A percentile compares a stretch with the other conserved stretches of the same genome.
These are phyloP conservation scores for Dendrocopos noguchii DNA, from an alignment of 2,113 vertebrate species.

Conservation along the genomic window DNA sequence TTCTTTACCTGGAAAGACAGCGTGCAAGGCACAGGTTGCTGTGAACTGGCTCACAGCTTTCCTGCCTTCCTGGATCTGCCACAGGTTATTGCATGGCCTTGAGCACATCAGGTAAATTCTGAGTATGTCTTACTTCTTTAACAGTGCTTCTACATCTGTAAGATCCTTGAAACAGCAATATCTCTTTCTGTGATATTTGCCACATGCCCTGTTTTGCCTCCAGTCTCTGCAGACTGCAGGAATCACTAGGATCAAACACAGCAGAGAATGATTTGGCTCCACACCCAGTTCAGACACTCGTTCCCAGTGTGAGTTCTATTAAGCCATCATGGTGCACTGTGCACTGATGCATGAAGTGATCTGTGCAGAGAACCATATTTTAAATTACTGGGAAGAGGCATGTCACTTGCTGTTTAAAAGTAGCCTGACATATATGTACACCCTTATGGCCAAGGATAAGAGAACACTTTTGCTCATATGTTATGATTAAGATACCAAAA, in stretches of 20 bases:
- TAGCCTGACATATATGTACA: neutral
- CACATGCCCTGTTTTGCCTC: neutral
- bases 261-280: neutral
- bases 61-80: neutral
- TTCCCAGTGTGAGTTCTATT: neutral
- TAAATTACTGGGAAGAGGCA: neutral
- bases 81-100: neutral
- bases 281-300: neutral
- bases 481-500: neutral
- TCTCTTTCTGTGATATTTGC: neutral
- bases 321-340: neutral
- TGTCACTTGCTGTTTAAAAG: neutral
- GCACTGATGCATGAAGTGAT: neutral
- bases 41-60: neutral
- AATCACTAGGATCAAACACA: neutral
- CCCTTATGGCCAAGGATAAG: fast-evolving
- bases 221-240: neutral
- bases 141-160: neutral
- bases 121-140: neutral
- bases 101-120: neutral
- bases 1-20: neutral
- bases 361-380: neutral
- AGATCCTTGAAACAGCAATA: neutral
- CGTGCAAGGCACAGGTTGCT: neutral
- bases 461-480: neutral